phyloP scores from a whole-genome alignment of 2,888 invertebrate genomes.

The Gymnocheta viridis region DNA sequence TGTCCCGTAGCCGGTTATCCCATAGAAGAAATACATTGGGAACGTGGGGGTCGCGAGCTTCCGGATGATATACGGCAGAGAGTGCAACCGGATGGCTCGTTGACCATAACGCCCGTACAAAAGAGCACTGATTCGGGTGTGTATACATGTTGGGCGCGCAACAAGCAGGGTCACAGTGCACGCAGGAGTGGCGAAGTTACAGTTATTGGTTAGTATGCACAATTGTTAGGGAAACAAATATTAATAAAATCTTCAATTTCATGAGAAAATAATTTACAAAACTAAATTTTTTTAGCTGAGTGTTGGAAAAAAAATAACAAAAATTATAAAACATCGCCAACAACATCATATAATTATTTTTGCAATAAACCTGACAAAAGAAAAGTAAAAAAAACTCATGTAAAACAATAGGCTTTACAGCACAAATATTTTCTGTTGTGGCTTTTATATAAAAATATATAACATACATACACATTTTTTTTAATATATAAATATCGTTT shows the following conservation, averaged over 20 bases:
- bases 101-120: slow-evolving; percentile 89
- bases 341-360: slow-evolving; percentile 14
- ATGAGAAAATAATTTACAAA: background rate
- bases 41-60: slow-evolving; percentile 87
- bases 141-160: slow-evolving; percentile 90
- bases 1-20: slow-evolving; percentile 93
- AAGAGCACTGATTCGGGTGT: slow-evolving; percentile 89
- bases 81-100: slow-evolving; percentile 88
- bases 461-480: background rate
- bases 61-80: slow-evolving; percentile 91
- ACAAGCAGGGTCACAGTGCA: slow-evolving; percentile 89
- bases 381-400: background rate
- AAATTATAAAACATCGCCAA: background rate
- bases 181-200: slow-evolving; percentile 88
- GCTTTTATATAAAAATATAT: background rate
- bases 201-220: slow-evolving; percentile 87
- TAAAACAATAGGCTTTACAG: background rate
- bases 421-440: background rate
- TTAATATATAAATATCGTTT: background rate
- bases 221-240: background rate
- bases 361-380: background rate
- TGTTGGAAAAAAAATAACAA: background rate
- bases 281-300: slow-evolving; percentile 19
- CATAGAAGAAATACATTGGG: slow-evolving; percentile 91
- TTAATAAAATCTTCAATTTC: background rate